Evolutionary conservation across 2,797 vertebrate species (phyloP).

Genomic region (Darevskia nairensis): DNA sequence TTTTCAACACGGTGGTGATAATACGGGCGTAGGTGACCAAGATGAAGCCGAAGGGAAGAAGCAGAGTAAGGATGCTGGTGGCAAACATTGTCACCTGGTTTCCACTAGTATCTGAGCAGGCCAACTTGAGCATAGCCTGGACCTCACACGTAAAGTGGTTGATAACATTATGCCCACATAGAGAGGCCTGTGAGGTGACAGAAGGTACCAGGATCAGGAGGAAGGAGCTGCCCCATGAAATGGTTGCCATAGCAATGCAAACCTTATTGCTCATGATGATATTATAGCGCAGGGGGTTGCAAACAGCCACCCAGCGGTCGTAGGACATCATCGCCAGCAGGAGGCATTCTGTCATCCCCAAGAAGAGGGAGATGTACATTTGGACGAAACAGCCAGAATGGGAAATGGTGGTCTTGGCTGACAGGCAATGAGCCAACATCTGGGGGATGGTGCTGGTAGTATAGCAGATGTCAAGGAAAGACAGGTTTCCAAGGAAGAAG

Average conservation of each 20-base stretch:
- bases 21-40: conserved; percentile 55
- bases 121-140: conserved; percentile 39
- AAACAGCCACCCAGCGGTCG: too few relatives aligned
- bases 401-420: too few relatives aligned
- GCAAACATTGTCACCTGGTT: conserved; percentile 44
- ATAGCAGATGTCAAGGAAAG: conserved; percentile 2
- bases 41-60: conserved; percentile 49
- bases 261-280: neutral
- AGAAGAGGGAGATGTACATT: too few relatives aligned
- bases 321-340: too few relatives aligned
- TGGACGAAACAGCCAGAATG: too few relatives aligned
- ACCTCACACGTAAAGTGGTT: conserved; percentile 53
- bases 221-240: conserved; percentile 28
- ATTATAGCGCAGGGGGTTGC: too few relatives aligned
- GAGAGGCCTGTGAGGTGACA: conserved; percentile 32
- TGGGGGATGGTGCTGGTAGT: conserved; percentile 43
- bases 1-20: conserved; percentile 40
- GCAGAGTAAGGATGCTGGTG: conserved; percentile 37
- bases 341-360: too few relatives aligned
- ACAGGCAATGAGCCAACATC: conserved; percentile 47
- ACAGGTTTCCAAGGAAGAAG: conserved; percentile 57
- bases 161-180: conserved; percentile 50
- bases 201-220: conserved; percentile 21
- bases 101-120: conserved; percentile 46
- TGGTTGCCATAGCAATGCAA: conserved; percentile 41